Percentiles rank a stretch among this genome's conserved stretches.
Conservation (phyloP, 2,888 invertebrate species). For the Cephalotes varians region DNA sequence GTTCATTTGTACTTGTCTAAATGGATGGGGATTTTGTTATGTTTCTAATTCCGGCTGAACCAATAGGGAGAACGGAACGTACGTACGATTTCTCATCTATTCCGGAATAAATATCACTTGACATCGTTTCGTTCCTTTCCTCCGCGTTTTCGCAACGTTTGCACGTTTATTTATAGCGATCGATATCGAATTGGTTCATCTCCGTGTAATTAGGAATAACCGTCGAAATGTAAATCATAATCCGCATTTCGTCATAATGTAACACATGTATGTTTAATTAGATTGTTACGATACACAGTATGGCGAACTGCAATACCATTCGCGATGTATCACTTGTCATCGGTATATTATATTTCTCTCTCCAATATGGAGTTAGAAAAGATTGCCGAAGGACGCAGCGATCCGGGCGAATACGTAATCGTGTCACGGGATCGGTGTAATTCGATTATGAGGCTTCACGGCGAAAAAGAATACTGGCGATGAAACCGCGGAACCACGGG, state of each 20-base stretch:
- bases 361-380: background rate
- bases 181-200: conserved; percentile 36
- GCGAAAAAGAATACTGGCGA: background rate
- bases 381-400: conserved; percentile 8
- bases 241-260: background rate
- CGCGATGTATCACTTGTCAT: background rate
- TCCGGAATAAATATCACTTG: conserved; percentile 14
- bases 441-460: conserved; percentile 34
- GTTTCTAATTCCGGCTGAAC: conserved; percentile 22
- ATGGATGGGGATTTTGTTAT: background rate
- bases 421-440: conserved; percentile 35
- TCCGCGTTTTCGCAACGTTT: background rate
- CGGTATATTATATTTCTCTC: conserved; percentile 4
- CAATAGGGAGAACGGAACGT: no score
- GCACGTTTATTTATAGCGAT: conserved; percentile 2
- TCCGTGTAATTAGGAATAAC: background rate
- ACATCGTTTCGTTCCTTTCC: conserved; percentile 7
- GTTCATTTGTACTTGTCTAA: conserved; percentile 39
- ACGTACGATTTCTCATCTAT: conserved; percentile 21
- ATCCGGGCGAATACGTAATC: conserved; percentile 17
- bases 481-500: conserved; percentile 35
- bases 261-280: background rate
- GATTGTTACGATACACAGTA: background rate
- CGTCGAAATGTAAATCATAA: background rate
- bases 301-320: background rate